These are phyloP conservation scores for Xylocampa areola DNA, from an alignment of 2,888 invertebrate species.

Conservation along the genomic window DNA sequence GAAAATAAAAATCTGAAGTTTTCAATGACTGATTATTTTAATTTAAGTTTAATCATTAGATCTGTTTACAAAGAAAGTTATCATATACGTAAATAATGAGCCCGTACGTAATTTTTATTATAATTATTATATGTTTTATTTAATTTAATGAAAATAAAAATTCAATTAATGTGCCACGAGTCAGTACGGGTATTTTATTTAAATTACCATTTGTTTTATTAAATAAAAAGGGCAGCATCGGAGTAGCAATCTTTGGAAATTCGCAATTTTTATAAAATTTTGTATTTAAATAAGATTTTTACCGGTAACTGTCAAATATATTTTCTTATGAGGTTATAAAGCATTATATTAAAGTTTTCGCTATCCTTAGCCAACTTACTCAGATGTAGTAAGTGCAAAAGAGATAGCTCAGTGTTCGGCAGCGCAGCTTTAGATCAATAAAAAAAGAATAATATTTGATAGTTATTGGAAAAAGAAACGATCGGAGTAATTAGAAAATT, in stretches of 20 bases:
- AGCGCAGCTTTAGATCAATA: conserved; percentile 43
- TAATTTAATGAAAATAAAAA: conserved; percentile 65
- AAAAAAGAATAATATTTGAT: conserved; percentile 15
- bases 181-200: conserved; percentile 83
- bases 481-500: conserved; percentile 6
- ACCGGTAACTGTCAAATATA: conserved; percentile 26
- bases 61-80: conserved; percentile 74
- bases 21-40: conserved; percentile 85
- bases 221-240: conserved; percentile 51
- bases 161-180: conserved; percentile 81
- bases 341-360: conserved; percentile 41
- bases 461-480: conserved; percentile 15
- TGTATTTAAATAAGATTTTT: conserved; percentile 8
- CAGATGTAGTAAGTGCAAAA: conserved; percentile 71
- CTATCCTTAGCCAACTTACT: conserved; percentile 72
- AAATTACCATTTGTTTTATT: conserved; percentile 68
- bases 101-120: conserved; percentile 71
- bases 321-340: conserved; percentile 28
- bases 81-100: conserved; percentile 59
- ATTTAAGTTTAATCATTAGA: conserved; percentile 71
- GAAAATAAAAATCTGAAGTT: conserved; percentile 79
- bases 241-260: conserved; percentile 42
- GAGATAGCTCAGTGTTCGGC: conserved; percentile 59
- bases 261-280: conserved; percentile 7
- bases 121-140: conserved; percentile 58